A percentile compares a stretch with the other conserved stretches of the same genome.
These are phyloP conservation scores for Zapornia atra DNA, from an alignment of 2,113 vertebrate genomes.

Conservation along the genomic window DNA sequence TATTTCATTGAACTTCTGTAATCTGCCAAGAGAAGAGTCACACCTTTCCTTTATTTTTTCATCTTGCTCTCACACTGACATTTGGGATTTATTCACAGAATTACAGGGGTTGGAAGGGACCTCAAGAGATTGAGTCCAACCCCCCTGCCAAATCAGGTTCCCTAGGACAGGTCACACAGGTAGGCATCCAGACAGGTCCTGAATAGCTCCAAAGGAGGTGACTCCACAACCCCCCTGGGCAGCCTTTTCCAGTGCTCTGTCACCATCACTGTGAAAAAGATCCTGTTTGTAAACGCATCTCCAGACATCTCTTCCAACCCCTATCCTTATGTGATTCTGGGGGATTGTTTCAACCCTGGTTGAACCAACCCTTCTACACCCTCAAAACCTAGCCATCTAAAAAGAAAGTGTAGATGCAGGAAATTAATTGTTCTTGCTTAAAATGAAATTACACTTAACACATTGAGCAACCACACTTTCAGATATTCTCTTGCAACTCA, in stretches of 20 bases:
- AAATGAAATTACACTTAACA: background rate
- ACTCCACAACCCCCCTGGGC: too few species aligned
- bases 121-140: too few species aligned
- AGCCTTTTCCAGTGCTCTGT: too few species aligned
- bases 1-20: background rate
- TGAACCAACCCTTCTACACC: too few species aligned
- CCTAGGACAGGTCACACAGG: too few species aligned
- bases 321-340: too few species aligned
- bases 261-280: too few species aligned
- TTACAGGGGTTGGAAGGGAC: too few species aligned
- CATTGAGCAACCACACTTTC: background rate
- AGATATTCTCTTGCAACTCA: background rate
- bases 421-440: background rate
- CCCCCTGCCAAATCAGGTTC: too few species aligned
- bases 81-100: background rate
- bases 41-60: background rate
- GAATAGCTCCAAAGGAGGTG: too few species aligned
- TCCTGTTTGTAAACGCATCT: background rate
- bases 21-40: background rate
- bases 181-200: too few species aligned
- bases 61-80: background rate
- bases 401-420: background rate
- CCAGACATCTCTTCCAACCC: too few species aligned
- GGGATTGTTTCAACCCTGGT: background rate
- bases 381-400: background rate